Percentiles rank a stretch among this genome's conserved stretches.
Evolutionary conservation across 64 coral and sea anemone genomes (phyloP).

Genomic region (Stylophora pistillata): DNA sequence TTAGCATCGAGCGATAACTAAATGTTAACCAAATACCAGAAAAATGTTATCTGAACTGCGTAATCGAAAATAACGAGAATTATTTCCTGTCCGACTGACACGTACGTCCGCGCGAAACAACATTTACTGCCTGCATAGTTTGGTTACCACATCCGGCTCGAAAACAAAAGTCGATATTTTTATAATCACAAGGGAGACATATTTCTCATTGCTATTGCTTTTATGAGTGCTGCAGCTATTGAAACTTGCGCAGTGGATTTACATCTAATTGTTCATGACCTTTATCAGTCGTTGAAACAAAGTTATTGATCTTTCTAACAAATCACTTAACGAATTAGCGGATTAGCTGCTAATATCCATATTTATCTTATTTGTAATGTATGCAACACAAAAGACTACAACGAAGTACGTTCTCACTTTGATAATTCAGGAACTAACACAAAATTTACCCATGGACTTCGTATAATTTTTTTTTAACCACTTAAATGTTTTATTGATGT

Average conservation of each 20-base stretch:
- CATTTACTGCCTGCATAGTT: not conserved
- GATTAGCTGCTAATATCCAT: conserved; percentile 5
- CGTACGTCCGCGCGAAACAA: not conserved
- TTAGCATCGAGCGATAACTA: not conserved
- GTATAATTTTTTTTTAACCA: too few relatives aligned
- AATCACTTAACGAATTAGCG: conserved; percentile 15
- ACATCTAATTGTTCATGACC: not conserved
- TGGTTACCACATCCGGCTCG: conserved; percentile 10
- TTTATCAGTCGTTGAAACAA: not conserved
- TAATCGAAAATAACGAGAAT: not conserved
- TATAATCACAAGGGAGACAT: not conserved
- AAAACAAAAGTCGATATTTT: not conserved
- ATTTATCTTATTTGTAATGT: not conserved
- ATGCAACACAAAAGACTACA: not conserved
- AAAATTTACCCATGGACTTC: too few relatives aligned
- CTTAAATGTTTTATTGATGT: too few relatives aligned
- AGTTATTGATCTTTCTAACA: not conserved
- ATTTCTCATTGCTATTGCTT: not conserved
- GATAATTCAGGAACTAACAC: too few relatives aligned
- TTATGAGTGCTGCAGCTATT: not conserved
- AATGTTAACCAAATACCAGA: not conserved
- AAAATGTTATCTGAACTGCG: not conserved
- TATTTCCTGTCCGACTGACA: not conserved
- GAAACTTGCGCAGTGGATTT: not conserved
- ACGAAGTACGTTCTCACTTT: too few relatives aligned